Percentiles rank a stretch among this genome's conserved stretches.
These are phyloP conservation scores for Pimpla rufipes DNA, from an alignment of 2,888 invertebrate genomes.

Conservation along the genomic window DNA sequence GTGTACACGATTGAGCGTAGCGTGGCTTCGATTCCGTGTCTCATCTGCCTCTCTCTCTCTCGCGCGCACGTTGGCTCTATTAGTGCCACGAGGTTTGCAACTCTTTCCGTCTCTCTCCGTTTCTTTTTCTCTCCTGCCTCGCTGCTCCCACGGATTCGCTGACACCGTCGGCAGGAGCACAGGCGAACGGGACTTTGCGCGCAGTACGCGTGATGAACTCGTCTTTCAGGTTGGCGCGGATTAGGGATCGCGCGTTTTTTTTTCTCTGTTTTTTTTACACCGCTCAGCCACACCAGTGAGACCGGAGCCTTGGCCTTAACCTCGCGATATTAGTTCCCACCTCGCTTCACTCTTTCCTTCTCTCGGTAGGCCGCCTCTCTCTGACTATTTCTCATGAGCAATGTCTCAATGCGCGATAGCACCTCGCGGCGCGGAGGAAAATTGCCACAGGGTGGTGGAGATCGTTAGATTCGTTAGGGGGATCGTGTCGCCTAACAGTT, in stretches of 20 bases:
- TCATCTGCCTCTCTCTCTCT: conserved; percentile 8
- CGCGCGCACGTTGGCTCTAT: no score
- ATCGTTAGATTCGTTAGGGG: not conserved
- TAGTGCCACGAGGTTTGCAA: not conserved
- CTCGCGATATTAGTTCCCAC: conserved; percentile 65
- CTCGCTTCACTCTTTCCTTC: conserved; percentile 13
- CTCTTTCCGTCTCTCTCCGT: not conserved
- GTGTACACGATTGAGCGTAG: conserved; percentile 24
- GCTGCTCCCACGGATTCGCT: conserved; percentile 47
- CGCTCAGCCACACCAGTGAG: conserved; percentile 10
- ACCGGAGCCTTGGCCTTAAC: conserved; percentile 65
- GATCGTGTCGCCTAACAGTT: no score
- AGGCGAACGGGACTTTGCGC: conserved; percentile 66
- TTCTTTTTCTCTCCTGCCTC: conserved; percentile 8
- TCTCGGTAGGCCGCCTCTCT: not conserved
- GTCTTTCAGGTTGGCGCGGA: conserved; percentile 72
- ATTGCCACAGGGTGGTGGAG: not conserved
- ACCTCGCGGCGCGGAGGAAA: conserved; percentile 33
- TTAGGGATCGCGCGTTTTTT: conserved; percentile 62
- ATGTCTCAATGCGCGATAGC: conserved; percentile 46
- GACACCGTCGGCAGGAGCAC: conserved; percentile 43
- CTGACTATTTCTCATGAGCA: conserved; percentile 14
- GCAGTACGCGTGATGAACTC: conserved; percentile 64
- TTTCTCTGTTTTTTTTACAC: conserved; percentile 7
- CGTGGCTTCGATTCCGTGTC: conserved; percentile 40